These are phyloP conservation scores for Steinernema scapterisci DNA, from an alignment of 2,888 invertebrate genomes.

Conservation along the genomic window DNA sequence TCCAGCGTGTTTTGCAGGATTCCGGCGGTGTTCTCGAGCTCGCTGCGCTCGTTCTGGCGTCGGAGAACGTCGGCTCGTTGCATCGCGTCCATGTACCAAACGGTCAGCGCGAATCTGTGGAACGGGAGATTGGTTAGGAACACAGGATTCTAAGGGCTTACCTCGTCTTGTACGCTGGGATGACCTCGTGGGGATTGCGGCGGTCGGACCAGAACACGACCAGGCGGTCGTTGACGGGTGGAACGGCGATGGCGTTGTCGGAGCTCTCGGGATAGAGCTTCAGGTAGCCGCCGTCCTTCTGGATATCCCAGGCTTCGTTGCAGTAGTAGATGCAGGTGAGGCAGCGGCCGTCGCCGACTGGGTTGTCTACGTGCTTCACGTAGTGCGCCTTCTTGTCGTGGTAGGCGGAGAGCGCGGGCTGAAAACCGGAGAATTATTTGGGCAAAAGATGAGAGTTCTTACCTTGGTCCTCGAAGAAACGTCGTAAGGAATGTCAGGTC, in stretches of 20 bases:
- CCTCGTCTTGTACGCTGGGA: constrained; percentile 84
- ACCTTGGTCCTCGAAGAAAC: constrained; percentile 61
- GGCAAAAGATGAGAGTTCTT: too few species aligned
- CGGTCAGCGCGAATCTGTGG: constrained; percentile 62
- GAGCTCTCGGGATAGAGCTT: constrained; percentile 89
- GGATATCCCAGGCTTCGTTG: constrained; percentile 81
- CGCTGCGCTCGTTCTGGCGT: background rate
- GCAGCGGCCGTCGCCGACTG: constrained; percentile 91
- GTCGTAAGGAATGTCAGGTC: constrained; percentile 52
- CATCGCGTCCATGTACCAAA: constrained; percentile 55
- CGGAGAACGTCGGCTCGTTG: constrained; percentile 38
- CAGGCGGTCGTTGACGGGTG: constrained; percentile 88
- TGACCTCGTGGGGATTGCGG: constrained; percentile 94
- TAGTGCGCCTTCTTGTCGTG: constrained; percentile 92
- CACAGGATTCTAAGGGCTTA: constrained; percentile 48
- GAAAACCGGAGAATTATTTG: too few species aligned
- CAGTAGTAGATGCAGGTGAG: constrained; percentile 97
- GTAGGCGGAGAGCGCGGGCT: constrained; percentile 99
- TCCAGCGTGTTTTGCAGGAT: too few species aligned
- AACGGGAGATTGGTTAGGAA: background rate
- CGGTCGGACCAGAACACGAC: constrained; percentile 97
- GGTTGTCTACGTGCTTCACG: constrained; percentile 96
- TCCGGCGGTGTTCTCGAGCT: background rate
- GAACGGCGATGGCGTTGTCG: constrained; percentile 82
- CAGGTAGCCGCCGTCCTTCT: constrained; percentile 79